phyloP scores from a whole-genome alignment of 1,140 invertebrate species.

The Drosophila nigrodunni region DNA sequence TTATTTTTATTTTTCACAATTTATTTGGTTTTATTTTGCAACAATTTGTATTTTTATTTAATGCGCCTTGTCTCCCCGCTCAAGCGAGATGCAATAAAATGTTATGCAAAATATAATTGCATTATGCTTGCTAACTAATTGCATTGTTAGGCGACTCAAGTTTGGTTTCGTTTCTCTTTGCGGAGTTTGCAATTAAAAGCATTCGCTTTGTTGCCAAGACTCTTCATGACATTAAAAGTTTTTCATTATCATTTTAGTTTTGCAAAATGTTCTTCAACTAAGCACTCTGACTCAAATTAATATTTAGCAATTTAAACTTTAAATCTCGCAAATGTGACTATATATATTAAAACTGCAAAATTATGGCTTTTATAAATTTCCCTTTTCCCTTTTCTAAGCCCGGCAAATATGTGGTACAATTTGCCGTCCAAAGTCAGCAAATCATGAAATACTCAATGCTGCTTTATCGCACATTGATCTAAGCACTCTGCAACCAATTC shows the following conservation, averaged over 20 bases:
- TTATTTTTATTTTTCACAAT: not conserved
- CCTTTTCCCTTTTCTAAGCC: not conserved
- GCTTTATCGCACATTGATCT: constrained; percentile 6
- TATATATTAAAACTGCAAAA: constrained; percentile 27
- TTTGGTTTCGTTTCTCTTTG: constrained; percentile 22
- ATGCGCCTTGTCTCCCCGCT: constrained; percentile 16
- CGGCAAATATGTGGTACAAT: not conserved
- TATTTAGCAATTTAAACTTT: constrained; percentile 15
- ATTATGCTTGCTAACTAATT: constrained; percentile 65
- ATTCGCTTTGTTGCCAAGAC: constrained; percentile 31
- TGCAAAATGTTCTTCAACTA: constrained; percentile 11
- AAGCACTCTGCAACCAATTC: constrained; percentile 40
- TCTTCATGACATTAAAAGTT: constrained; percentile 11
- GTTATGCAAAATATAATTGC: constrained; percentile 48
- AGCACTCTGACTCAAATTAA: constrained; percentile 7
- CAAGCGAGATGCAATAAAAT: constrained; percentile 22
- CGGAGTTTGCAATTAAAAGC: constrained; percentile 66
- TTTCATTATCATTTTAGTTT: constrained; percentile 23
- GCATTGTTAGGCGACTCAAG: constrained; percentile 41
- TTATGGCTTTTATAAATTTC: not conserved
- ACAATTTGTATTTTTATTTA: constrained; percentile 28
- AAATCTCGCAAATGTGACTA: constrained; percentile 1
- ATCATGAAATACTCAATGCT: constrained; percentile 3
- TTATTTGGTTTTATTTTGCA: constrained; percentile 7
- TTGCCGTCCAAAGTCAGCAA: not conserved